phyloP scores from a whole-genome alignment of 2,797 vertebrate genomes.

The Myoxocephalus aenaeus region DNA sequence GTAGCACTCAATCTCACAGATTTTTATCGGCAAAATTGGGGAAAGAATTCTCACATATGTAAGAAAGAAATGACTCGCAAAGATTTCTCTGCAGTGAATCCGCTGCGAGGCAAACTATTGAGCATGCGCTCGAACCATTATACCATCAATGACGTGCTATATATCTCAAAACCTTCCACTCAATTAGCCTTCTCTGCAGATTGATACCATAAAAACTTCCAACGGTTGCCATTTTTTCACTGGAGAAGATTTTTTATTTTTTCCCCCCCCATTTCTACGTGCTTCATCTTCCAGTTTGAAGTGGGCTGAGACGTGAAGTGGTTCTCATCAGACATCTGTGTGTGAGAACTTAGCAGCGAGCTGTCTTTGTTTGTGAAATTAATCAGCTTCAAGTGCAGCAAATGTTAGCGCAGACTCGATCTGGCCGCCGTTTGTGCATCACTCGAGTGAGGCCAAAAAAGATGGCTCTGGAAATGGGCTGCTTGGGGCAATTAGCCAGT shows the following conservation, averaged over 20 bases:
- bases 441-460: conserved; percentile 58
- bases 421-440: conserved; percentile 66
- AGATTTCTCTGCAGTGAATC: conserved; percentile 9
- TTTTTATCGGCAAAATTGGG: conserved; percentile 30
- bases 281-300: conserved; percentile 57
- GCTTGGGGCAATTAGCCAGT: conserved; percentile 78
- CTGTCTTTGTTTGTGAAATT: conserved; percentile 72
- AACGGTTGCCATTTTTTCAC: conserved; percentile 27
- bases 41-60: background rate
- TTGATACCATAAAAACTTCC: conserved; percentile 18
- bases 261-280: conserved; percentile 22
- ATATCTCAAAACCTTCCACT: conserved; percentile 46
- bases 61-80: conserved; percentile 13
- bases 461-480: conserved; percentile 64
- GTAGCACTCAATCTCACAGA: conserved; percentile 8
- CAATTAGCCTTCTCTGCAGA: conserved; percentile 34
- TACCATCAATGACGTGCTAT: conserved; percentile 3
- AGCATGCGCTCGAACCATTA: background rate
- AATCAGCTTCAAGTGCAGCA: conserved; percentile 69
- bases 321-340: conserved; percentile 71
- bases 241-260: conserved; percentile 52
- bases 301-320: conserved; percentile 65
- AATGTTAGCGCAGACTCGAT: conserved; percentile 65
- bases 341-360: conserved; percentile 51
- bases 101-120: conserved; percentile 18